phyloP scores from a whole-genome alignment of 1,140 invertebrate species.

The Leguminivora glycinivorella region DNA sequence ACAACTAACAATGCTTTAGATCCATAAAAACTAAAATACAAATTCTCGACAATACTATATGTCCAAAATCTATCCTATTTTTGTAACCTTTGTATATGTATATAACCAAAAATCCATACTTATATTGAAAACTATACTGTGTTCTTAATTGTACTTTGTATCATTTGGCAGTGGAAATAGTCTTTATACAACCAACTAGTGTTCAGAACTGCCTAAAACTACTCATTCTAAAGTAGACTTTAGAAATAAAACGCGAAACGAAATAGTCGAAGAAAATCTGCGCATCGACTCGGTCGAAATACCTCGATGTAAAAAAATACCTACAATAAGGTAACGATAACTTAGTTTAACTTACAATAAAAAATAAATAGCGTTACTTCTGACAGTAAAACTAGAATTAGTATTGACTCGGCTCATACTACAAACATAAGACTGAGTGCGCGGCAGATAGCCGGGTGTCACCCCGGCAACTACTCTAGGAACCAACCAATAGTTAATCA shows the following conservation, averaged over 20 bases:
- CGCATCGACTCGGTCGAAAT: slow-evolving; percentile 35
- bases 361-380: slow-evolving; percentile 66
- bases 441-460: slow-evolving; percentile 44
- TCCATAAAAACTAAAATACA: slow-evolving; percentile 23
- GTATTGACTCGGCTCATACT: slow-evolving; percentile 54
- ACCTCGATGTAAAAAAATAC: slow-evolving; percentile 54
- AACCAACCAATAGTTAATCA: slow-evolving; percentile 58
- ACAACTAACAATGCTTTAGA: slow-evolving; percentile 2
- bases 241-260: slow-evolving; percentile 38
- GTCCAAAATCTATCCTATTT: slow-evolving; percentile 19
- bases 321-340: slow-evolving; percentile 41
- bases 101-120: slow-evolving; percentile 33
- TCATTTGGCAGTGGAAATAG: slow-evolving; percentile 67
- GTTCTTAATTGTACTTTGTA: slow-evolving; percentile 64
- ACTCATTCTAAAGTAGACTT: slow-evolving; percentile 39
- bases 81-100: slow-evolving; percentile 23
- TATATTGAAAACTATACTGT: slow-evolving; percentile 44
- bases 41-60: slow-evolving; percentile 25
- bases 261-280: slow-evolving; percentile 37
- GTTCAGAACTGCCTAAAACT: slow-evolving; percentile 37
- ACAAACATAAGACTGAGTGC: slow-evolving; percentile 67
- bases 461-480: slow-evolving; percentile 50
- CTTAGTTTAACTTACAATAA: slow-evolving; percentile 57
- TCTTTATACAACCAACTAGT: slow-evolving; percentile 48
- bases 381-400: slow-evolving; percentile 46